Conservation (phyloP, 1,140 invertebrate genomes). For the Drosophila arizonae region DNA sequence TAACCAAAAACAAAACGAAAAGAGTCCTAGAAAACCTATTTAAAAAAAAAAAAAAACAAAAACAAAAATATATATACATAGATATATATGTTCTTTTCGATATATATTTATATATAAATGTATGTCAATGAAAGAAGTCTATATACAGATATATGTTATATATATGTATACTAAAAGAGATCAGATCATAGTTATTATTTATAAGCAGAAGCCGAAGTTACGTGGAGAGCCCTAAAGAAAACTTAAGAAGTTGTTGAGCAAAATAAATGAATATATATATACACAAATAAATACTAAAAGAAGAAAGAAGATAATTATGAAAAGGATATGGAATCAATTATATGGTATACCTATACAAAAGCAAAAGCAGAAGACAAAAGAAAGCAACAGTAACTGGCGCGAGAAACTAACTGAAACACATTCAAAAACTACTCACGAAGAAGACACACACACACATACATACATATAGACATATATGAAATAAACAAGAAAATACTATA, state of each 20-base stretch:
- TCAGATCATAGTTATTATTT: conserved; percentile 53
- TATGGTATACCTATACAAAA: conserved; percentile 18
- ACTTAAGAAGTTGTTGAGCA: conserved; percentile 25
- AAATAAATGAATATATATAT: not conserved
- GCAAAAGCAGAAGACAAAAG: not conserved
- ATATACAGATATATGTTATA: conserved; percentile 34
- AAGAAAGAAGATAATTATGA: not conserved
- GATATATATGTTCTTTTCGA: not conserved
- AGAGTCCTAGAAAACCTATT: not conserved
- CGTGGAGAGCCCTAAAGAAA: conserved; percentile 15
- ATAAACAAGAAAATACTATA: conserved; percentile 8
- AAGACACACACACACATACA: conserved; percentile 1
- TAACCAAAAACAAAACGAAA: not conserved
- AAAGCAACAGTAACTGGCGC: conserved; percentile 23
- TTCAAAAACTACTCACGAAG: conserved; percentile 1
- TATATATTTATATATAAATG: conserved; percentile 37
- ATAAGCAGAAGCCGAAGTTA: conserved; percentile 39
- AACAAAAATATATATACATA: not conserved
- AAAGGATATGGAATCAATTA: conserved; percentile 18
- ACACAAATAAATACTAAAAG: conserved; percentile 1
- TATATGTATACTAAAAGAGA: conserved; percentile 34
- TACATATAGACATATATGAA: conserved; percentile 27
- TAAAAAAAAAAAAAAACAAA: not conserved
- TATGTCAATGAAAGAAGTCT: conserved; percentile 63
- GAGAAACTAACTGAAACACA: conserved; percentile 25